A percentile compares a stretch with the other conserved stretches of the same genome.
phyloP scores from a whole-genome alignment of 1,140 invertebrate genomes.

The Dendroctonus valens region DNA sequence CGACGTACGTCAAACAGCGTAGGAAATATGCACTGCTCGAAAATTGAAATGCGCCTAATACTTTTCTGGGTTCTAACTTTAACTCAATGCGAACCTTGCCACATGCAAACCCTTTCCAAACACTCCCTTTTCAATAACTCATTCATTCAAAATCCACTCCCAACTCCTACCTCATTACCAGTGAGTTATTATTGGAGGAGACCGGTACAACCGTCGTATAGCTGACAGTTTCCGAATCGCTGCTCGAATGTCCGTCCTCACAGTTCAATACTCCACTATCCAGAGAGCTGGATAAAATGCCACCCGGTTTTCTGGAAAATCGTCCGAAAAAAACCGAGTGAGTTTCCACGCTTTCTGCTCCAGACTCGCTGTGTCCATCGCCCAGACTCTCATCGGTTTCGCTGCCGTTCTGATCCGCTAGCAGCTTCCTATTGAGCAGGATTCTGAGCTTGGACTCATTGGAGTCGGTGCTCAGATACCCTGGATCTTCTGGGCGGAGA shows the following conservation, averaged over 20 bases:
- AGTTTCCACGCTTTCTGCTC: conserved; percentile 79
- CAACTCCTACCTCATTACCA: conserved; percentile 6
- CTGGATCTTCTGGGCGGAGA: conserved; percentile 60
- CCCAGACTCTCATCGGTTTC: conserved; percentile 71
- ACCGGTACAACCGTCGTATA: conserved; percentile 52
- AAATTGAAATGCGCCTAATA: not conserved
- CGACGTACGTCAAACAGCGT: no score
- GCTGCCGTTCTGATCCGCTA: conserved; percentile 52
- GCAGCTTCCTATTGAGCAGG: not conserved
- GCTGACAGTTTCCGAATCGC: conserved; percentile 54
- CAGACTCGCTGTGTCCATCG: conserved; percentile 78
- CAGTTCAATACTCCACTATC: conserved; percentile 36
- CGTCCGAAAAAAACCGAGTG: conserved; percentile 76
- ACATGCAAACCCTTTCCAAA: no score
- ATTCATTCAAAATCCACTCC: not conserved
- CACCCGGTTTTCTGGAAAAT: conserved; percentile 52
- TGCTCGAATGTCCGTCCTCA: conserved; percentile 38
- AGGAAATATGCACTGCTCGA: no score
- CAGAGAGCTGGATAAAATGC: conserved; percentile 19
- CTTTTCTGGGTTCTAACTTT: no score
- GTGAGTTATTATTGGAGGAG: conserved; percentile 7
- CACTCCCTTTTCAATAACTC: not conserved
- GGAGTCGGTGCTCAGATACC: conserved; percentile 76
- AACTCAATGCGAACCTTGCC: no score
- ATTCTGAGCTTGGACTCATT: conserved; percentile 52